phyloP scores from a whole-genome alignment of 2,888 invertebrate species.

The Drosophila dives region DNA sequence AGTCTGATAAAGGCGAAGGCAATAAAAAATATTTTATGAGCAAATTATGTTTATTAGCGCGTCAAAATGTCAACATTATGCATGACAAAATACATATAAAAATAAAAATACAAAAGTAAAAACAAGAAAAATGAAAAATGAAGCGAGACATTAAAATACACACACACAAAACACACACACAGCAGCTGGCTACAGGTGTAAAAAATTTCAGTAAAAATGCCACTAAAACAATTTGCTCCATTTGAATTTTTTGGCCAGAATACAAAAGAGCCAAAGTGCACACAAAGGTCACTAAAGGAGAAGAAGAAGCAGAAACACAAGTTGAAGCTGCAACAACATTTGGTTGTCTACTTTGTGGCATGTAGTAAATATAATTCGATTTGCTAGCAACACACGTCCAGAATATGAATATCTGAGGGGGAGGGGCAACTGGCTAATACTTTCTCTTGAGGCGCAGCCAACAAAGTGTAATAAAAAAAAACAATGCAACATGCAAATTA shows the following conservation, averaged over 20 bases:
- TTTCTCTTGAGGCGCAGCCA: conserved; percentile 31
- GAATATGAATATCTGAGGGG: conserved; percentile 65
- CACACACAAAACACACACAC: conserved; percentile 6
- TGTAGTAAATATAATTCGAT: conserved; percentile 76
- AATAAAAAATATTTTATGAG: conserved; percentile 78
- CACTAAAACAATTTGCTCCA: conserved; percentile 12
- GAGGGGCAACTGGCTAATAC: conserved; percentile 36
- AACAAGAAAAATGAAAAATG: conserved; percentile 52
- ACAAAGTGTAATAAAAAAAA: conserved; percentile 22
- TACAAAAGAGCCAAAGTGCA: conserved; percentile 36
- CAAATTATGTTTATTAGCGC: conserved; percentile 80
- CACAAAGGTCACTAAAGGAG: conserved; percentile 23
- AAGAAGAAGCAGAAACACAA: not conserved
- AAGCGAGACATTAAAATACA: conserved; percentile 41
- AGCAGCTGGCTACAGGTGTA: conserved; percentile 14
- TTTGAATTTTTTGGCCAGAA: conserved; percentile 25
- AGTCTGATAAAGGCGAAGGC: conserved; percentile 63
- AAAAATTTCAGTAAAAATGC: conserved; percentile 32
- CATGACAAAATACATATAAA: conserved; percentile 72
- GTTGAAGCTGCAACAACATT: conserved; percentile 13
- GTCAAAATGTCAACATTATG: conserved; percentile 79
- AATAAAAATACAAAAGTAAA: conserved; percentile 42
- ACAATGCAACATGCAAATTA: conserved; percentile 67
- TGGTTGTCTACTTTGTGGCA: conserved; percentile 73
- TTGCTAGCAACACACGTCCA: conserved; percentile 59